Evolutionary conservation across 2,113 vertebrate species (phyloP).

Genomic region (Pachyramphus minor): DNA sequence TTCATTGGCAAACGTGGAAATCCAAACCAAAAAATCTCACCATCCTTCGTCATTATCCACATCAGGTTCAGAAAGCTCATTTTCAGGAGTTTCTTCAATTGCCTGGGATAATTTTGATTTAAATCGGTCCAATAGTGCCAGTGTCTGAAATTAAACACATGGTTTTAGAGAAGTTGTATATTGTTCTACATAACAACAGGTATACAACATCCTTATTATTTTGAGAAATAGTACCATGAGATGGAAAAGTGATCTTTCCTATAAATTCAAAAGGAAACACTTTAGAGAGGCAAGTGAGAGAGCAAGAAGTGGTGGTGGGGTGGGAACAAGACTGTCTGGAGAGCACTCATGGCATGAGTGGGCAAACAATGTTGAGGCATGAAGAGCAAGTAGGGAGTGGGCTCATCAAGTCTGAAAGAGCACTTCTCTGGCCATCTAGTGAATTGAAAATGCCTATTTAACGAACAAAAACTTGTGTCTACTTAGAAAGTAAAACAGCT

Average conservation of each 20-base stretch:
- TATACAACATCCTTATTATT: neutral
- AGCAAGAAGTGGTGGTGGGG: rapidly evolving
- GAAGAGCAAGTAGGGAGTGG: neutral
- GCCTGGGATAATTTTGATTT: slow-evolving; percentile 91
- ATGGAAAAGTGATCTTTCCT: neutral
- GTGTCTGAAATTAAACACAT: slow-evolving; percentile 77
- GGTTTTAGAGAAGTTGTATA: neutral
- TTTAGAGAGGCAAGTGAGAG: neutral
- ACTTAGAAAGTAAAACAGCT: neutral
- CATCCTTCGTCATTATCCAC: slow-evolving; percentile 91
- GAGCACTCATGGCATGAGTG: rapidly evolving
- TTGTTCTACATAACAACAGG: neutral
- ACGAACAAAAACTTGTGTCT: neutral
- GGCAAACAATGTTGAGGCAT: neutral
- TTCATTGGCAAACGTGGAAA: neutral
- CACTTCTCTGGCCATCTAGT: neutral
- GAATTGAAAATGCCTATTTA: neutral
- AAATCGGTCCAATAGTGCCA: slow-evolving; percentile 87
- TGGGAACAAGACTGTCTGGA: rapidly evolving
- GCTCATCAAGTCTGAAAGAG: neutral
- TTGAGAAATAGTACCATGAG: neutral
- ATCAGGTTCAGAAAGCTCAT: slow-evolving; percentile 81
- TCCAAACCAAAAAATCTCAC: slow-evolving; percentile 70
- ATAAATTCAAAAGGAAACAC: neutral
- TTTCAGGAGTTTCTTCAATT: slow-evolving; percentile 85